phyloP scores from a whole-genome alignment of 2,113 vertebrate genomes.

The Garra rufa region DNA sequence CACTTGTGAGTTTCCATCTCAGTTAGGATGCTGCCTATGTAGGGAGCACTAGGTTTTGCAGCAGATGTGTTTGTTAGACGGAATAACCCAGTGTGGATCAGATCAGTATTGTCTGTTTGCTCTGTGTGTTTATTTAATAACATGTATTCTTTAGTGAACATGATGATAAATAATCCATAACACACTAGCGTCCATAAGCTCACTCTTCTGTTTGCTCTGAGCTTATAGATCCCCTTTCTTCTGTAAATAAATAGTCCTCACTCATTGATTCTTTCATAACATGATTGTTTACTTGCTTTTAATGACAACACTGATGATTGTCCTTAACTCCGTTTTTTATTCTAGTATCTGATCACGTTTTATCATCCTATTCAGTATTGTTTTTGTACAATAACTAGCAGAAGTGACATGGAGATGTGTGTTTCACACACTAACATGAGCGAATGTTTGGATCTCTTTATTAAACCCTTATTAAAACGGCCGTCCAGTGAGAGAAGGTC shows the following conservation, averaged over 20 bases:
- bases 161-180: background rate
- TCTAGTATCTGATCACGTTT: background rate
- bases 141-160: slow-evolving; percentile 8
- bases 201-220: background rate
- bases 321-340: background rate
- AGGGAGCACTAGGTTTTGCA: slow-evolving; percentile 1
- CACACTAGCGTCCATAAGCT: no score
- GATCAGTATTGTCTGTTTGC: slow-evolving; percentile 3
- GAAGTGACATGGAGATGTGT: background rate
- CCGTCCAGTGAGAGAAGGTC: slow-evolving; percentile 56
- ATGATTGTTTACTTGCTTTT: background rate
- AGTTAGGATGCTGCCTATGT: background rate
- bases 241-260: background rate
- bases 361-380: background rate
- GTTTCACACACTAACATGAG: background rate
- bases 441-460: background rate
- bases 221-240: background rate
- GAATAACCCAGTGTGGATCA: background rate
- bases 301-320: background rate
- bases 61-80: background rate
- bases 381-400: background rate
- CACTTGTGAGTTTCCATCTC: background rate
- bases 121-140: slow-evolving; percentile 38
- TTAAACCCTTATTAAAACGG: background rate
- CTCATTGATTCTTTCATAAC: background rate